Evolutionary conservation across 2,113 vertebrate genomes (phyloP), one percentile per base, ranked within the genome.

Genomic region (Nibea albiflora): DNA sequence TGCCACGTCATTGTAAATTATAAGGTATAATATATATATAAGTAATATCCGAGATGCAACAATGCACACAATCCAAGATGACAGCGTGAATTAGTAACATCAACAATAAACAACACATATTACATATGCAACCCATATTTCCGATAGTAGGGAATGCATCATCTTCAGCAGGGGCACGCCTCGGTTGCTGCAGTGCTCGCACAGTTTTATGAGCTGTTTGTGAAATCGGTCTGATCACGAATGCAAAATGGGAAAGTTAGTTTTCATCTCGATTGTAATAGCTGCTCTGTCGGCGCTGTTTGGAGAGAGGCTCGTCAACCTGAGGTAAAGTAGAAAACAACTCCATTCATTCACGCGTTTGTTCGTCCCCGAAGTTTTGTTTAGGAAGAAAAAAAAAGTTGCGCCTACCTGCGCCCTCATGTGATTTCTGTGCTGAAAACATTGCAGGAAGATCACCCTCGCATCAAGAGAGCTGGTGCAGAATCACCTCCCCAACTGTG

Each of bases 401-500:
- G 35, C 17, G 4, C 2, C 16, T n/a, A 24, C 17, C 24, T 28
- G n/a, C 2, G n/a, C 2, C 9, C 4, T 47, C 1, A 63, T 46
- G 0, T 68, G 52, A 63, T 54, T 2, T 26, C 5, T 20, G 35
- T 53, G n/a, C n/a, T 42, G 5, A 12, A 46, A 79, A 65, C 68
- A 6, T 49, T 85, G 35, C 90, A 96, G 94, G 63, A 92, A 83
- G 76, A 77, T 14, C 31, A 0, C 15, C 5, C 76, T 94, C 1
- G 89, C 84, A 7, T 72, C 81, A 14, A 90, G 92, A 60, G 93
- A 94, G 73, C 22, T 94, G 12, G 17, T 16, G 2, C 81, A 84
- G 19, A 94, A 94, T 16, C 93, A 96, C 69, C 95, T 95, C 1
- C 94, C 93, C 0, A 95, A 95, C 80, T 95, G 95, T 66, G 78